A percentile compares a stretch with the other conserved stretches of the same genome.
These are phyloP conservation scores for Brachionus calyciflorus DNA, from an alignment of 1,140 invertebrate species.

Conservation along the genomic window DNA sequence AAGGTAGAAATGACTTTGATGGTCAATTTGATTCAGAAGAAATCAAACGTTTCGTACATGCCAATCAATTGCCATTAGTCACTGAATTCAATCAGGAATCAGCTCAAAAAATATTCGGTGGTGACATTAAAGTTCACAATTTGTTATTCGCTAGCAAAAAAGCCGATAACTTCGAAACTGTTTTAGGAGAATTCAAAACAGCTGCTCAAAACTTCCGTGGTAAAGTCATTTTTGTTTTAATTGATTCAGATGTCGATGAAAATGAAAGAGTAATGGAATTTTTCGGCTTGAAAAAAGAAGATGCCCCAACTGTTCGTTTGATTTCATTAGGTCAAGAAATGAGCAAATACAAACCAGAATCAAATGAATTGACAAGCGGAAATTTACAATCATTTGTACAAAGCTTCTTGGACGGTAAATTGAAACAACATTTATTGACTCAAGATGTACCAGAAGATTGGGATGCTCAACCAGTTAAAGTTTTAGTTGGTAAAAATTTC, in stretches of 20 bases:
- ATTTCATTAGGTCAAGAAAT: slow-evolving; percentile 95
- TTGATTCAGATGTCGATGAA: slow-evolving; percentile 90
- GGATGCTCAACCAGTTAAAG: slow-evolving; percentile 90
- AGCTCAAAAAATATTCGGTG: slow-evolving; percentile 94
- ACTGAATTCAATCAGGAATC: slow-evolving; percentile 91
- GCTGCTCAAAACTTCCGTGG: slow-evolving; percentile 84
- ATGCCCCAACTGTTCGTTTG: slow-evolving; percentile 84
- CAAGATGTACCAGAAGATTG: slow-evolving; percentile 94
- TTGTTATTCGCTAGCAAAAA: slow-evolving; percentile 88
- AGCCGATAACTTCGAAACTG: slow-evolving; percentile 70
- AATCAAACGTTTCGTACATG: slow-evolving; percentile 78
- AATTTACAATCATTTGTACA: slow-evolving; percentile 79
- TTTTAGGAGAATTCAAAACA: slow-evolving; percentile 65
- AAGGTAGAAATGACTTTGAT: slow-evolving; percentile 75
- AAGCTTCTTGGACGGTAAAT: slow-evolving; percentile 81
- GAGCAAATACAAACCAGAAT: slow-evolving; percentile 92
- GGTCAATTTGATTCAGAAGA: slow-evolving; percentile 68
- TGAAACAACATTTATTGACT: slow-evolving; percentile 84
- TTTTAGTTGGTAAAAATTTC: slow-evolving; percentile 91
- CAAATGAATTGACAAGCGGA: slow-evolving; percentile 72
- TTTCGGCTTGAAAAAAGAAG: slow-evolving; percentile 92
- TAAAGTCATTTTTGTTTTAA: slow-evolving; percentile 84
- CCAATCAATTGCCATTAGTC: slow-evolving; percentile 82
- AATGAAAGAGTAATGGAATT: slow-evolving; percentile 95
- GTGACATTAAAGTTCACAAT: slow-evolving; percentile 91